Conservation (phyloP, 1,140 invertebrate genomes). For the Scaptomyza pallida region DNA sequence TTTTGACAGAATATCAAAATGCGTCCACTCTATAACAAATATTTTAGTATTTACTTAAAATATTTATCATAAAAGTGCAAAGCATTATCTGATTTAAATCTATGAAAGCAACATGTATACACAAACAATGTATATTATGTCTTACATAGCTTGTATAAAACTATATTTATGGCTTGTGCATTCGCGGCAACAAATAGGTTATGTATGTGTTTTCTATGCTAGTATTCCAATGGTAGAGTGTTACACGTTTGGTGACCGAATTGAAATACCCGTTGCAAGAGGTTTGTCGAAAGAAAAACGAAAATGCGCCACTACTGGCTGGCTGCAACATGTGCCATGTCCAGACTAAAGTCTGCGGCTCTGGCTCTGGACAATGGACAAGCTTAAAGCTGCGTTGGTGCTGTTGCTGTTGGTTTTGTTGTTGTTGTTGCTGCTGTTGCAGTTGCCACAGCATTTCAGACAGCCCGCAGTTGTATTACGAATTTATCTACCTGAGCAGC, state of each 20-base stretch:
- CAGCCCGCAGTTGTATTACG: slow-evolving; percentile 67
- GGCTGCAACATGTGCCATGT: slow-evolving; percentile 58
- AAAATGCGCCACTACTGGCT: slow-evolving; percentile 25
- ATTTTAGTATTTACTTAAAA: too few relatives aligned
- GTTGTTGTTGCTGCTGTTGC: slow-evolving; percentile 1
- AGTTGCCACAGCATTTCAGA: slow-evolving; percentile 45
- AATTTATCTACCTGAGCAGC: slow-evolving; percentile 81
- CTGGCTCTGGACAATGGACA: slow-evolving; percentile 42
- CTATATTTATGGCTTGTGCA: too few relatives aligned
- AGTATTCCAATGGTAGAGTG: background rate
- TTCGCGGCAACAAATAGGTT: too few relatives aligned
- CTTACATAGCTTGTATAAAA: too few relatives aligned
- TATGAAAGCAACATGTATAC: too few relatives aligned
- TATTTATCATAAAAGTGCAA: too few relatives aligned
- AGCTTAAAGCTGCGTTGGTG: slow-evolving; percentile 14
- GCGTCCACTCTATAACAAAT: too few relatives aligned
- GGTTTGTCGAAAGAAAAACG: slow-evolving; percentile 17
- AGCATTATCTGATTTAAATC: too few relatives aligned
- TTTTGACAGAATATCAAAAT: too few relatives aligned
- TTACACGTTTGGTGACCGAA: background rate
- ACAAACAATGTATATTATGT: too few relatives aligned
- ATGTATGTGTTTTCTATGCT: too few relatives aligned
- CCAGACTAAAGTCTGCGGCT: slow-evolving; percentile 36
- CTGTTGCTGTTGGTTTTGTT: slow-evolving; percentile 1
- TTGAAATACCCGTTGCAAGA: background rate